Conservation (phyloP, 1,140 invertebrate species). For the Cyclina sinensis region DNA sequence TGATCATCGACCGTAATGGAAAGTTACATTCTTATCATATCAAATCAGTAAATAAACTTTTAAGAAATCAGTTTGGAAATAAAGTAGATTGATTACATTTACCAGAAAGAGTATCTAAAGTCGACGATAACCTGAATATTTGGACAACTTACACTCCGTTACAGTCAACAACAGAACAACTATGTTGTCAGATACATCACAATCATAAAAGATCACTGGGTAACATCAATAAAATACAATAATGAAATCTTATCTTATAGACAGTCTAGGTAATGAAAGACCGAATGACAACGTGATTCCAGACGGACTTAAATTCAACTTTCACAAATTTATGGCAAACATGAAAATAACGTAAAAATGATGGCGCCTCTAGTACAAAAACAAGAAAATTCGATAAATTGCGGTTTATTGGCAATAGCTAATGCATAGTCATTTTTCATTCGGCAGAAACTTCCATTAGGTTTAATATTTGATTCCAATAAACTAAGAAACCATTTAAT, state of each 20-base stretch:
- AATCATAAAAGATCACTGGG: slow-evolving; percentile 35
- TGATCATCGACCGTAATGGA: background rate
- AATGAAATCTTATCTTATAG: slow-evolving; percentile 25
- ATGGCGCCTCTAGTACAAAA: slow-evolving; percentile 18
- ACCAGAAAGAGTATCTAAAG: slow-evolving; percentile 2
- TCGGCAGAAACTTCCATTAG: background rate
- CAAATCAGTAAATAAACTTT: background rate
- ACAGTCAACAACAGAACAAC: background rate
- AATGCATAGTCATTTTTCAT: background rate
- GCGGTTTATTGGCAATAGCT: slow-evolving; percentile 18
- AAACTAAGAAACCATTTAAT: slow-evolving; percentile 25
- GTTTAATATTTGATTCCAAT: background rate
- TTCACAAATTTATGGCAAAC: slow-evolving; percentile 10
- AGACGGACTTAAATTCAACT: slow-evolving; percentile 19
- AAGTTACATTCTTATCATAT: background rate
- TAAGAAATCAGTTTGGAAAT: background rate
- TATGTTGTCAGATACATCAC: slow-evolving; percentile 13
- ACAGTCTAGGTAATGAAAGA: slow-evolving; percentile 6
- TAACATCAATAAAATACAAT: slow-evolving; percentile 12
- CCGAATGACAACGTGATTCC: background rate
- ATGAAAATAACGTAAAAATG: background rate
- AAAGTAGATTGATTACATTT: background rate
- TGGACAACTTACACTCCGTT: background rate
- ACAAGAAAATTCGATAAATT: slow-evolving; percentile 30
- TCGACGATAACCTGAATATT: background rate